Evolutionary conservation across 2,888 invertebrate genomes (phyloP).

Genomic region (Melanophora roralis): DNA sequence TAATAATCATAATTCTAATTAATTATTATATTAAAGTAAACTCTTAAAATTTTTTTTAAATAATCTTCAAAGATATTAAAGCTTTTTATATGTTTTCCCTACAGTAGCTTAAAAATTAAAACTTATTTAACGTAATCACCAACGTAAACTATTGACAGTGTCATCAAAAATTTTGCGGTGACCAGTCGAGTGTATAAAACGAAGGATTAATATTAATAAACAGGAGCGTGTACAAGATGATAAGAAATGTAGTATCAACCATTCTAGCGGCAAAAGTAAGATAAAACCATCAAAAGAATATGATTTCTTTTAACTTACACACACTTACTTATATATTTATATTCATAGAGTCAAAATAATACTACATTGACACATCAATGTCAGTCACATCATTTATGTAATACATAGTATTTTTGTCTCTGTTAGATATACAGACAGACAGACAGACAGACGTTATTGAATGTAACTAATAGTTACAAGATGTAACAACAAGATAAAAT

Average conservation of each 20-base stretch:
- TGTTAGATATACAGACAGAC: no score
- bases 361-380: constrained; percentile 47
- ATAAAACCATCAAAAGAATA: constrained; percentile 58
- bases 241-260: constrained; percentile 23
- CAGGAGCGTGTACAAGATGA: constrained; percentile 45
- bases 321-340: background rate
- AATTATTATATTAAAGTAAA: no score
- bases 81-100: constrained; percentile 11
- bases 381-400: constrained; percentile 48
- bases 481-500: constrained; percentile 53
- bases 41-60: no score
- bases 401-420: constrained; percentile 14
- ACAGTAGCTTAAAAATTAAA: background rate
- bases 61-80: background rate
- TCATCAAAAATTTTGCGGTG: constrained; percentile 27
- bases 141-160: constrained; percentile 29
- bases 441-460: constrained; percentile 37
- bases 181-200: constrained; percentile 61
- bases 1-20: no score
- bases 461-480: constrained; percentile 61
- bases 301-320: constrained; percentile 41
- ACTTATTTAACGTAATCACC: background rate
- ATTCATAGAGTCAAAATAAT: background rate
- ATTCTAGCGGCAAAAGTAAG: constrained; percentile 57
- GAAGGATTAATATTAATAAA: constrained; percentile 64